Evolutionary conservation across 64 coral and sea anemone species (phyloP).

Genomic region (Pocillopora damicornis): DNA sequence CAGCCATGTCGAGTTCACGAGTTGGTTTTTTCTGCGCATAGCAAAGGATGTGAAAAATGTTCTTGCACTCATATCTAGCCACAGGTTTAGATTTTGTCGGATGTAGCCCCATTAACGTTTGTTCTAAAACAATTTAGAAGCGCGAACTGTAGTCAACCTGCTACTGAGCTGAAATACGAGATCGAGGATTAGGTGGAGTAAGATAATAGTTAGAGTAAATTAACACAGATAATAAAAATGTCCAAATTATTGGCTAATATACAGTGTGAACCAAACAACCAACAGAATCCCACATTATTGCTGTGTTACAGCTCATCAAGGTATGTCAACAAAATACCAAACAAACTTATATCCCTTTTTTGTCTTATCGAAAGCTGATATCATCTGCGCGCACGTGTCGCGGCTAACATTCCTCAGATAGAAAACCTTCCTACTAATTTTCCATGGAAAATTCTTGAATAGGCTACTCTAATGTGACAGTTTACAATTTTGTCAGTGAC

Average conservation of each 20-base stretch:
- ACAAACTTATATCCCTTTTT: conserved; percentile 29
- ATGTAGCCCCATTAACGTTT: conserved; percentile 17
- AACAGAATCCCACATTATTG: conserved; percentile 26
- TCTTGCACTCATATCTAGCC: background rate
- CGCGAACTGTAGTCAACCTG: conserved; percentile 21
- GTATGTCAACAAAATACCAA: conserved; percentile 28
- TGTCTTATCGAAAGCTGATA: conserved; percentile 15
- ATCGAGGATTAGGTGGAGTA: conserved; percentile 17
- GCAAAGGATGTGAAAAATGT: background rate
- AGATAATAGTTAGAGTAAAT: conserved; percentile 32
- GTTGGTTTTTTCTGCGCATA: conserved; percentile 23
- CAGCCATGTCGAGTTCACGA: conserved; percentile 27
- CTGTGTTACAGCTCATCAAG: conserved; percentile 30
- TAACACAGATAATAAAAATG: conserved; percentile 21
- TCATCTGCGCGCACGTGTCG: conserved; percentile 21
- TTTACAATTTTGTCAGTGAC: conserved; percentile 18
- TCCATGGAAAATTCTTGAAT: conserved; percentile 3
- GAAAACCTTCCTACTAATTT: background rate
- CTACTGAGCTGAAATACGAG: conserved; percentile 24
- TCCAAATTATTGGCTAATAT: conserved; percentile 31
- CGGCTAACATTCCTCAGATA: background rate
- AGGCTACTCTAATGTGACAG: conserved; percentile 13
- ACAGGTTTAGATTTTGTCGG: conserved; percentile 17
- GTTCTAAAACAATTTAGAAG: conserved; percentile 21
- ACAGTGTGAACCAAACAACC: conserved; percentile 36